phyloP scores from a whole-genome alignment of 1,140 invertebrate species.

The Heliconius eleuchia region DNA sequence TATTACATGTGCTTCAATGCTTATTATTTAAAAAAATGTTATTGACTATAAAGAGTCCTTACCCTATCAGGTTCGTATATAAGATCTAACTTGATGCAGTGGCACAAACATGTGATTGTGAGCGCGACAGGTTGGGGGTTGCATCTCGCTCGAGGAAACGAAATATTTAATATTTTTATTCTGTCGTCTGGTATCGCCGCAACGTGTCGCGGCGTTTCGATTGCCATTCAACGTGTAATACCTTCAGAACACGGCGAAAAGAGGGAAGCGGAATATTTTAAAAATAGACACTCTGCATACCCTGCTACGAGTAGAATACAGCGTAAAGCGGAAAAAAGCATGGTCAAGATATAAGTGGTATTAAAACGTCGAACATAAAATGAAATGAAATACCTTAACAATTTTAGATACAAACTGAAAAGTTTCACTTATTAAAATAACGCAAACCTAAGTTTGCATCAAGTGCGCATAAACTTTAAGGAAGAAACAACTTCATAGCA shows the following conservation, averaged over 20 bases:
- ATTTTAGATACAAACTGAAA: background rate
- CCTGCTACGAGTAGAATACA: too few relatives aligned
- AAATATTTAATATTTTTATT: background rate
- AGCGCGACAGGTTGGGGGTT: background rate
- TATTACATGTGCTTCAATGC: too few relatives aligned
- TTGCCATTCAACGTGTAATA: background rate
- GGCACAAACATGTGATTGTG: background rate
- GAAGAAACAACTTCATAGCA: background rate
- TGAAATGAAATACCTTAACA: background rate
- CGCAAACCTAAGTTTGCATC: background rate
- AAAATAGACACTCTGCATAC: background rate
- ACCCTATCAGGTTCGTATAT: too few relatives aligned
- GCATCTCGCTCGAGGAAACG: background rate
- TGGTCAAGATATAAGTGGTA: background rate
- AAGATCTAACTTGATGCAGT: too few relatives aligned
- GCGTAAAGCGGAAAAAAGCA: too few relatives aligned
- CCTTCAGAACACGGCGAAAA: background rate
- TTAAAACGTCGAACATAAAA: background rate
- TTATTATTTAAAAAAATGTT: too few relatives aligned
- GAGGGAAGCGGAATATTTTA: background rate
- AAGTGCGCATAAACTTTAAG: constrained; percentile 2
- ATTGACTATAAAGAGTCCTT: too few relatives aligned
- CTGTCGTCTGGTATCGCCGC: background rate
- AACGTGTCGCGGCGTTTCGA: background rate
- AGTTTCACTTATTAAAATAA: constrained; percentile 14